Base-by-base conservation (phyloP, 2,113 vertebrate species). In the Mugil cephalus region DNA sequence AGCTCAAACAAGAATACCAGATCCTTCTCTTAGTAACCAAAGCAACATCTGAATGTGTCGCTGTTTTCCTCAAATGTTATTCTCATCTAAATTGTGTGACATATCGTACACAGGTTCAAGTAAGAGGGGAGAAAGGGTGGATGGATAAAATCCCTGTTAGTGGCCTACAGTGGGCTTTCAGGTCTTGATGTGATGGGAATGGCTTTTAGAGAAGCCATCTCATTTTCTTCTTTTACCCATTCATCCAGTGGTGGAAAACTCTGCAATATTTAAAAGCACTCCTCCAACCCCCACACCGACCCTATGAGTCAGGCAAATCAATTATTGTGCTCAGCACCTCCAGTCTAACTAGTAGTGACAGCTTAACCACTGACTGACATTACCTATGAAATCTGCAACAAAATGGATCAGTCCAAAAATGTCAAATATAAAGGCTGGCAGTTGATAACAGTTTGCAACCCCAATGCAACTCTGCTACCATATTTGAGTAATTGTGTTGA, bases 221-320 rank as follows among this genome's bases (percentile, higher is more conserved):
- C 10, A 35, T 69, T 30, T 59, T 56, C 42, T 39, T 43, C 59
- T 36, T 34, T 35, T 60, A 30, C 42, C 36, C 14, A 60, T 76
- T 54, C 42, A 69, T 60, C 62, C 7, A 74, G 42, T 5, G n/a
- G 50, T 52, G 21, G 66, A 85, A 69, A 83, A 84, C 61, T n/a
- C 74, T 67, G 62, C 55, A 91, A 83, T 88, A 92, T 90, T 90
- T 84, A 89, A 80, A 79, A 82, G 82, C 67, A 54, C 66, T 61
- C 52, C 3, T 72, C 11, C 58, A 4, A 48, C n/a, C 17, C 17
- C 4, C 19, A 13, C 56, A 47, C 40, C 18, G 36, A 3, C 48
- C 77, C 46, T 59, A 21, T 21, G 24, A 72, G 14, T 69, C 17
- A n/a, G 21, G 17, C 7, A 60, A 58, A 58, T 40, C 54, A 24